phyloP scores from a whole-genome alignment of 2,888 invertebrate genomes.

The Theristus sp. region DNA sequence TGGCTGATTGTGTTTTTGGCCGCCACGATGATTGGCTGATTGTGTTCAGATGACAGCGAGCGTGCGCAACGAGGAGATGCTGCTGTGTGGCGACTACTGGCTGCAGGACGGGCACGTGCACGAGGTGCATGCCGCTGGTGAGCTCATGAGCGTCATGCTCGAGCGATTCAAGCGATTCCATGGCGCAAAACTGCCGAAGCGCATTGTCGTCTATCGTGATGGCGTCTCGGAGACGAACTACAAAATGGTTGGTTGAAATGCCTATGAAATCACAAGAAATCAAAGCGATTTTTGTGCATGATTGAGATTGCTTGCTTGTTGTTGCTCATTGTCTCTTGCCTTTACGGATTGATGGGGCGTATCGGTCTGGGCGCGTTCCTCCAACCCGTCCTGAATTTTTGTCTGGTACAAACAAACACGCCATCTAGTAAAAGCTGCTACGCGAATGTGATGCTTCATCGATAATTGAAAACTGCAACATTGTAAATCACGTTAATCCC shows the following conservation, averaged over 20 bases:
- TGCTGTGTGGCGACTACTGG: background rate
- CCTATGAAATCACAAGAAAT: no score
- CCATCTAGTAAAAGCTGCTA: no score
- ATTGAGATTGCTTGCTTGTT: no score
- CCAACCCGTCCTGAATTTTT: no score
- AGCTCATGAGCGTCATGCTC: background rate
- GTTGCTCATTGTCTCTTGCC: no score
- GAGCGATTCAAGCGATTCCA: background rate
- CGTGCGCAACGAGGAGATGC: background rate
- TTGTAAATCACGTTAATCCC: no score
- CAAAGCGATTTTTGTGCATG: no score
- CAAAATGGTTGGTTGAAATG: background rate
- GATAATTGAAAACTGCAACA: no score
- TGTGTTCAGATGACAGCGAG: background rate
- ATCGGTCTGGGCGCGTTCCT: no score
- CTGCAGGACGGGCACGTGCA: background rate
- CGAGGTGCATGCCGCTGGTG: background rate
- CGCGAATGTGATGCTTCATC: background rate
- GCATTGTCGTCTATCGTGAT: slow-evolving; percentile 1
- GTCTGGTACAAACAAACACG: background rate
- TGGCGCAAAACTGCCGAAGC: background rate
- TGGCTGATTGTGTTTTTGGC: background rate
- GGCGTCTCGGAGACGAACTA: background rate
- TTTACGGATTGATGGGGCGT: no score
- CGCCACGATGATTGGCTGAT: background rate